Percentiles rank a stretch among this genome's conserved stretches.
Conservation (phyloP, 92 coral and sea anemone genomes). For the Desmophyllum pertusum region DNA sequence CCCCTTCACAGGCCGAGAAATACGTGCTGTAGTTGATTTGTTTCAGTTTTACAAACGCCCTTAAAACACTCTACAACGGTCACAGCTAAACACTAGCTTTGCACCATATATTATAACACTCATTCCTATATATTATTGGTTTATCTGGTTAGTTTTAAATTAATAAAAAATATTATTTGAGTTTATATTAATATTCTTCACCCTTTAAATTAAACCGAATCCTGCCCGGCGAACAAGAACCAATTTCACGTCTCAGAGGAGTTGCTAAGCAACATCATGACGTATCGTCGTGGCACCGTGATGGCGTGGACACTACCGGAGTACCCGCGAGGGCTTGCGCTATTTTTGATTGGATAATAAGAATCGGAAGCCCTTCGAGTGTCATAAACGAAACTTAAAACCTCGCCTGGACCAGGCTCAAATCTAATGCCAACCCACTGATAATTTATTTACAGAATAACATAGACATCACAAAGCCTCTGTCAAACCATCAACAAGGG, state of each 20-base stretch:
- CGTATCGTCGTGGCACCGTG: background rate
- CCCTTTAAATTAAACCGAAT: background rate
- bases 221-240: background rate
- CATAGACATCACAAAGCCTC: slow-evolving; percentile 11
- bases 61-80: too few relatives aligned
- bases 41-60: too few relatives aligned
- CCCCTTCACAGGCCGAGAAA: too few relatives aligned
- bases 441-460: slow-evolving; percentile 9
- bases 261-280: background rate
- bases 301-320: background rate
- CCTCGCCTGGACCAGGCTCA: background rate
- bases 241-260: background rate
- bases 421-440: background rate
- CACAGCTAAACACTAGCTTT: too few relatives aligned
- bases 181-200: background rate
- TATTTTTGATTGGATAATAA: background rate
- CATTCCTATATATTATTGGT: background rate
- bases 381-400: background rate
- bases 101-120: too few relatives aligned
- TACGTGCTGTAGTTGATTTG: too few relatives aligned
- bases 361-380: background rate
- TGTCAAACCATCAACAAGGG: slow-evolving; percentile 10
- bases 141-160: background rate
- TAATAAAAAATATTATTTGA: background rate
- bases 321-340: background rate